These are phyloP conservation scores for Nephrotoma flavescens DNA, from an alignment of 2,888 invertebrate species.

Conservation along the genomic window DNA sequence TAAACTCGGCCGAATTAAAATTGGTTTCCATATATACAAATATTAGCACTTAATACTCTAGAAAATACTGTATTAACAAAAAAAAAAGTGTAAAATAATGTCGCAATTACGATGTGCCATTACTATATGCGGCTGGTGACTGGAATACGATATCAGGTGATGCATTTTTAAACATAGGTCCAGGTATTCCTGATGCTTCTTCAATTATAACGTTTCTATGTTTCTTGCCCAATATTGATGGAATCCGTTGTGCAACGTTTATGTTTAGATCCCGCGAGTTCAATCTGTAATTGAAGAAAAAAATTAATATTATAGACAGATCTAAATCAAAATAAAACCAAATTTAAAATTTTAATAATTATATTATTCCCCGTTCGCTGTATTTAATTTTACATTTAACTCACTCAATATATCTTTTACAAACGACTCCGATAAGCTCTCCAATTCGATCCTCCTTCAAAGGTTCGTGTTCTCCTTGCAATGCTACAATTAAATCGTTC, in stretches of 20 bases:
- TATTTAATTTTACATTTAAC: slow-evolving; percentile 26
- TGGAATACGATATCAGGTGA: slow-evolving; percentile 28
- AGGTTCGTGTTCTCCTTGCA: slow-evolving; percentile 33
- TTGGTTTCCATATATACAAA: not conserved
- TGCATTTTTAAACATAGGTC: slow-evolving; percentile 26
- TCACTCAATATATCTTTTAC: slow-evolving; percentile 62
- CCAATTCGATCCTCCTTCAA: slow-evolving; percentile 62
- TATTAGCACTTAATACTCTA: not conserved
- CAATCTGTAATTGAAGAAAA: slow-evolving; percentile 37
- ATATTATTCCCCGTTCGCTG: not conserved
- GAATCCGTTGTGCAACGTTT: slow-evolving; percentile 54
- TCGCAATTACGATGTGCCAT: not conserved
- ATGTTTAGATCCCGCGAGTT: slow-evolving; percentile 56
- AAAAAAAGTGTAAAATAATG: not conserved
- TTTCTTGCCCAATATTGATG: slow-evolving; percentile 77
- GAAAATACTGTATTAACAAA: not conserved
- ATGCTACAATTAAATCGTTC: slow-evolving; percentile 79
- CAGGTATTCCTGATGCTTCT: slow-evolving; percentile 25
- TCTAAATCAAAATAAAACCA: not conserved
- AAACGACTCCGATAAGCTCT: slow-evolving; percentile 70
- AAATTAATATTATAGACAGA: slow-evolving; percentile 8
- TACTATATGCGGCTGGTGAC: slow-evolving; percentile 27
- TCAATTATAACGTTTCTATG: slow-evolving; percentile 32
- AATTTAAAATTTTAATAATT: slow-evolving; percentile 6
- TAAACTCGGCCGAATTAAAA: not conserved